Base-by-base conservation (phyloP, 2,113 vertebrate genomes). In the Falcunculus frontatus region DNA sequence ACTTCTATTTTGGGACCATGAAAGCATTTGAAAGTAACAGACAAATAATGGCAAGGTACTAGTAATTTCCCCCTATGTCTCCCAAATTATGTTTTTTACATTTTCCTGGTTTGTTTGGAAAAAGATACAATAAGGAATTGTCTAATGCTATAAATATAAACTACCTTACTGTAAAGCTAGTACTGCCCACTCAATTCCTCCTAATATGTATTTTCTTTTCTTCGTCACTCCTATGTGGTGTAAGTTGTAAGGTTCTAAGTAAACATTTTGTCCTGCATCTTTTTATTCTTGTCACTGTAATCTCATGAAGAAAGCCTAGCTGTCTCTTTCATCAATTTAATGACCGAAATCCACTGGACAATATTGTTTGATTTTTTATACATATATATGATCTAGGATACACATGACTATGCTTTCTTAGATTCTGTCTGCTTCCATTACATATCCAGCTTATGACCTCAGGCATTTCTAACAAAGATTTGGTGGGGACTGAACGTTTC, bases 1-100 rank as follows among this genome's bases (percentile, higher is more conserved):
- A 91, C 30, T 95, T 95, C 93, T 96, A 95, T 79, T 96, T 88
- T 94, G 90, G 81, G 80, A 93, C 53, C 72, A 95, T 77, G 76
- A 93, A 95, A 95, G 90, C 46, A 87, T 60, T 91, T 68, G 32
- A 90, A 89, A 95, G 92, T 59, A 89, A 57, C 46, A 89, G 84
- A 92, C 41, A 87, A 90, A 90, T 80, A 91, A 94, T 1, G 4
- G 74, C 69, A 88, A 80, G 27, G 42, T 74, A 87, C 21, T 77
- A 75, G 70, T 55, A 85, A 85, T 77, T 87, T 42, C 26, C 15
- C 21, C 1, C 7, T 32, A 52, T 3, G 2, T 16, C 8, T 16
- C 29, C 3, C 41, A 68, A 65, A 76, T 69, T 52, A 82, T 6
- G 16, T 14, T 9, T 82, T 82, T 47, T 23, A 49, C 4, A 68